Evolutionary conservation across 2,797 vertebrate genomes (phyloP).

Genomic region (Sylvilagus floridanus): DNA sequence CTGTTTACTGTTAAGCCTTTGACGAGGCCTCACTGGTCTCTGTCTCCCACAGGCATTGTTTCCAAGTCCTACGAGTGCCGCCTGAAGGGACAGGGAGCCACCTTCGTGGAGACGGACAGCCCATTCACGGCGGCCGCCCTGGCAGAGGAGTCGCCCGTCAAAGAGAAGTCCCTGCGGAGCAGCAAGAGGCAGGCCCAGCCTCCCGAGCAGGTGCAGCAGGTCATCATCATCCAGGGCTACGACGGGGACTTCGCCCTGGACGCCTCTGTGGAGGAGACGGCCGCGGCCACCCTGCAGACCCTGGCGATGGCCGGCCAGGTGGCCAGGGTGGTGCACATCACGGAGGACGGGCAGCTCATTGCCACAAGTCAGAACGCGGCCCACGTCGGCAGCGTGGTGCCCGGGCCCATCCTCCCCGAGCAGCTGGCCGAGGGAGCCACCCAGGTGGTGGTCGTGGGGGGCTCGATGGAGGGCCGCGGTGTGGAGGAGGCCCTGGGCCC

Average conservation of each 20-base stretch:
- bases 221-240: conserved; percentile 97
- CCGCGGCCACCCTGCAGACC: conserved; percentile 96
- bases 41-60: conserved; percentile 93
- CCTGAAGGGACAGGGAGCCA: conserved; percentile 96
- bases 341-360: conserved; percentile 96
- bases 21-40: conserved; percentile 50
- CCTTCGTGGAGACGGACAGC: conserved; percentile 94
- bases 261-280: conserved; percentile 95
- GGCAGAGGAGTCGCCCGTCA: conserved; percentile 85
- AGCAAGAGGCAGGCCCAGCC: conserved; percentile 77
- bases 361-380: conserved; percentile 88
- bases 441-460: conserved; percentile 95
- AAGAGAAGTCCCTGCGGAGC: conserved; percentile 81
- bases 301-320: conserved; percentile 97
- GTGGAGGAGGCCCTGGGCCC: conserved; percentile 84
- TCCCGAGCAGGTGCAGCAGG: conserved; percentile 93
- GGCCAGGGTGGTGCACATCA: conserved; percentile 96
- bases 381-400: conserved; percentile 86
- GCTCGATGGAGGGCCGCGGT: conserved; percentile 78
- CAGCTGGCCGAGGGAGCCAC: conserved; percentile 88
- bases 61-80: conserved; percentile 99
- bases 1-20: background rate
- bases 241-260: conserved; percentile 92
- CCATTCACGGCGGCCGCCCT: conserved; percentile 87
- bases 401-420: conserved; percentile 86